Conservation (phyloP, 2,888 invertebrate genomes). For the Cephus runcator region DNA sequence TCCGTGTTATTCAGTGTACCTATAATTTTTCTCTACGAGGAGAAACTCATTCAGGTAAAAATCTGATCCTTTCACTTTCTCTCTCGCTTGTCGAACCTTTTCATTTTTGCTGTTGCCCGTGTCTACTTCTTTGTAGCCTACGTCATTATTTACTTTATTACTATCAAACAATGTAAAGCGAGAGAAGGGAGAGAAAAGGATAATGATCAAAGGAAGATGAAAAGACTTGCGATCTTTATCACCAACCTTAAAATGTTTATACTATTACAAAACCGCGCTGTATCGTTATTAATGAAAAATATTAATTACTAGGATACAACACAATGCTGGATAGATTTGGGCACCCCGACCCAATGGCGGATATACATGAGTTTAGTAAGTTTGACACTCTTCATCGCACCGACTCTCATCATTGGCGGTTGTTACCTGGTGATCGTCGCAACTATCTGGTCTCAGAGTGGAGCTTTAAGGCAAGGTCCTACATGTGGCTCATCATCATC, state of each 20-base stretch:
- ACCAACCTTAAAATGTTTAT: background rate
- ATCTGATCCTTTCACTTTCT: background rate
- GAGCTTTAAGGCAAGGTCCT: constrained; percentile 60
- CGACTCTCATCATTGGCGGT: constrained; percentile 87
- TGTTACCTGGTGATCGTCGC: constrained; percentile 92
- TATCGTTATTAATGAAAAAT: background rate
- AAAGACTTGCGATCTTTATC: background rate
- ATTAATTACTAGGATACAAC: constrained; percentile 57
- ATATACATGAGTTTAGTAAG: constrained; percentile 89
- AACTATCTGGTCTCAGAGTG: constrained; percentile 83
- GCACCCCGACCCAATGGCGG: constrained; percentile 81
- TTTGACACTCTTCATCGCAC: constrained; percentile 83
- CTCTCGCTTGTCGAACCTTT: too few relatives aligned
- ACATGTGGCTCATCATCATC: constrained; percentile 41
- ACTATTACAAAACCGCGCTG: background rate
- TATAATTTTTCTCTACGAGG: constrained; percentile 83
- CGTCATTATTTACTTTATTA: background rate
- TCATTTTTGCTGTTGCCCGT: background rate
- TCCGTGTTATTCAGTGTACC: constrained; percentile 86
- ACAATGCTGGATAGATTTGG: constrained; percentile 92
- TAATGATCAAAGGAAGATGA: background rate
- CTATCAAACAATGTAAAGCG: background rate
- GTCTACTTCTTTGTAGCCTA: background rate
- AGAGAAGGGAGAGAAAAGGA: too few relatives aligned
- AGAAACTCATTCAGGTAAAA: constrained; percentile 75